Evolutionary conservation across 2,113 vertebrate genomes (phyloP).

Genomic region (Natator depressus): DNA sequence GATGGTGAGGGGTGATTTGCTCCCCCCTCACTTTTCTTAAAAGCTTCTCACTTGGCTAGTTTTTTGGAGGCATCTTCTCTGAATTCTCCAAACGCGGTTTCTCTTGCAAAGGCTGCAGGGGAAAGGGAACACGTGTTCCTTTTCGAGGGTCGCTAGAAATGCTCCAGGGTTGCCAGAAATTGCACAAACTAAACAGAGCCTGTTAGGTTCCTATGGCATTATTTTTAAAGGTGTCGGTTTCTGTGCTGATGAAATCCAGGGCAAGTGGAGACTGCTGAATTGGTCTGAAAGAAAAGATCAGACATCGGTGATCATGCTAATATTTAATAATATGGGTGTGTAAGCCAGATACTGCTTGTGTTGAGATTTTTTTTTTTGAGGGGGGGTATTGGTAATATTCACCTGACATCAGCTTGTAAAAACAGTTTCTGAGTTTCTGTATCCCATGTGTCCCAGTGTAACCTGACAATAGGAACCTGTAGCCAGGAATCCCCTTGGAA

Average conservation of each 20-base stretch:
- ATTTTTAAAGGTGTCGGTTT: neutral
- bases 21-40: neutral
- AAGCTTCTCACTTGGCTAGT: no score
- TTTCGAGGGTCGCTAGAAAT: neutral
- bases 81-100: neutral
- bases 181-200: accelerated
- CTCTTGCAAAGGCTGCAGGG: neutral
- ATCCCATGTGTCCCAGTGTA: constrained; percentile 20
- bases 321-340: neutral
- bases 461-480: neutral
- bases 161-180: neutral
- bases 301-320: accelerated
- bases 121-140: accelerated
- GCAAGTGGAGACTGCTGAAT: neutral
- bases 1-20: neutral
- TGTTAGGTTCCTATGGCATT: accelerated
- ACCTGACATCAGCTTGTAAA: neutral
- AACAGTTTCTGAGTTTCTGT: neutral
- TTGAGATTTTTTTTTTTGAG: neutral
- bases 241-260: neutral
- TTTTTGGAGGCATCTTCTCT: neutral
- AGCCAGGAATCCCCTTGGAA: constrained; percentile 33
- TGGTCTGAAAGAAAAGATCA: accelerated
- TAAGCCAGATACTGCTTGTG: accelerated
- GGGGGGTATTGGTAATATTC: neutral